These are phyloP conservation scores for Cephus pygmeus DNA, from an alignment of 2,888 invertebrate species.

Conservation along the genomic window DNA sequence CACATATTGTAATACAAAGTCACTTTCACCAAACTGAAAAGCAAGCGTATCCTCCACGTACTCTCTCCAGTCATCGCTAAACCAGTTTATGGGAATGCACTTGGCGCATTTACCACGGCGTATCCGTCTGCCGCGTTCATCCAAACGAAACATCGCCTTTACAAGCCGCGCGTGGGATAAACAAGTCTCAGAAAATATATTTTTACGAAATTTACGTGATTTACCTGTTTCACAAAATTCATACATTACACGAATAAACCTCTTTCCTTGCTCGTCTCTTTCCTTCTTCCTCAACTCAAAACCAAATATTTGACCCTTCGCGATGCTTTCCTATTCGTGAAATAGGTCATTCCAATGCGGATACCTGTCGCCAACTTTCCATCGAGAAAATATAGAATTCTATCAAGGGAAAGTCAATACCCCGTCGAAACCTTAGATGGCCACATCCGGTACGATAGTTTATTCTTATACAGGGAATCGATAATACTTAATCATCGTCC, in stretches of 20 bases:
- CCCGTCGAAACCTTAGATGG: neutral
- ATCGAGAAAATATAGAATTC: neutral
- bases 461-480: neutral
- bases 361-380: neutral
- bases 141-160: neutral
- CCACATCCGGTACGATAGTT: neutral
- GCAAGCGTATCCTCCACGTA: neutral
- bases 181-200: neutral
- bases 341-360: neutral
- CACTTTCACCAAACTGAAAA: neutral
- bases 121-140: neutral
- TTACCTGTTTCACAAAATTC: neutral
- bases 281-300: neutral
- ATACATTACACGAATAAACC: neutral
- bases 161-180: neutral
- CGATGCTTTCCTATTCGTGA: too few species aligned
- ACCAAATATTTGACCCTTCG: neutral
- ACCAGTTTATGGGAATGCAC: neutral
- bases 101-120: neutral
- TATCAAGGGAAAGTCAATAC: neutral
- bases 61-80: neutral
- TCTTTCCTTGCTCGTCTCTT: neutral
- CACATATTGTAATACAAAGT: neutral
- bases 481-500: neutral
- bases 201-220: neutral